Base-by-base conservation (phyloP, 2,797 vertebrate genomes). In the Arrhamphus sclerolepis region DNA sequence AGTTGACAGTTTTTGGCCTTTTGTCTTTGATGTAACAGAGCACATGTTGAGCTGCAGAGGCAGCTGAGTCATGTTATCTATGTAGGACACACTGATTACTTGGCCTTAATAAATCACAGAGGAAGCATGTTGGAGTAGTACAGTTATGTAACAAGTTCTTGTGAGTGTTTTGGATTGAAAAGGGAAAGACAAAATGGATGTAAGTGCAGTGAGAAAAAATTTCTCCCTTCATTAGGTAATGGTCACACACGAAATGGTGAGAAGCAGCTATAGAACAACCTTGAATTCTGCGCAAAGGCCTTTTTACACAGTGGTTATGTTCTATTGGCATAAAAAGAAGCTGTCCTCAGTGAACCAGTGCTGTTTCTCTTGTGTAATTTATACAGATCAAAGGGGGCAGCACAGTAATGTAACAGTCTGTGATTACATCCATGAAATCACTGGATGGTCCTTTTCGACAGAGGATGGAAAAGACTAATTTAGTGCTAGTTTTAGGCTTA, bases 121-220 rank as follows among this genome's bases (percentile, higher is more conserved):
- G 78, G 72, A 61, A 57, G 62, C 55, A 69, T 66, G 74, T 66
- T 73, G 77, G 82, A 90, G 87, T 86, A 78, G 88, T 76, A 85
- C 83, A 72, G 87, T 93, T 93, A 92, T 91, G 90, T 91, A 92
- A 93, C 74, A 58, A 26, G 55, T 53, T 78, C 81, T 84, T 52
- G 75, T 78, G 84, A 66, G 77, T 80, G 80, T 66, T 79, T 73
- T 80, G 84, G 80, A 85, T 73, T 75, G 69, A 75, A 78, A 70
- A 46, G 55, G 62, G 58, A 85, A 62, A 72, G 72, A 72, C 66
- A 74, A 78, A 83, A 75, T 77, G 72, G 80, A 77, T 67, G 75
- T 58, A 67, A 69, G 62, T 34, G 60, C 40, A 60, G 67, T 38
- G 73, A 76, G 66, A 75, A 70, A 81, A 84, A 76, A 76, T 66